Evolutionary conservation across 2,888 invertebrate genomes (phyloP), one percentile per base, ranked within the genome.

Genomic region (Epistrophe grossulariae): DNA sequence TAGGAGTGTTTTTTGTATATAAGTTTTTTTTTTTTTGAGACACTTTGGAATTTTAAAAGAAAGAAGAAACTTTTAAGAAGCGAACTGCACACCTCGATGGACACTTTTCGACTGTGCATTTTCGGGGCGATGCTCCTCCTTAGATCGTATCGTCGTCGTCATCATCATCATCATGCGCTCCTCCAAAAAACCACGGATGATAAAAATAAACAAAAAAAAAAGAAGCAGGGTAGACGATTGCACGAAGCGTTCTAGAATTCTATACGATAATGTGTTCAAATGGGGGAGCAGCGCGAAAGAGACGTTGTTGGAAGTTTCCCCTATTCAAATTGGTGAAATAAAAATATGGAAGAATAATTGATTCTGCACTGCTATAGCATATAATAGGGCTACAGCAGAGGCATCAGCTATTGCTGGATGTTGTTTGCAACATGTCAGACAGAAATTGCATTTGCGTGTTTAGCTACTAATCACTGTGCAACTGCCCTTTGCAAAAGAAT

Each of bases 141-240:
- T 48, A 79, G 87, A 83, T 79, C 60, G 59, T 35, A 72, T 70
- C 19, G 50, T 68, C 68, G 17, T 48, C 60, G 9, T 62, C 62
- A 17, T 48, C 66, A 48, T 60, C 74, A 80, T 77, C 85, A 78
- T 64, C 79, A 79, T 87, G 87, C 83, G 82, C 83, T 79, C 59
- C 79, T 87, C 87, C 87, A 79, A 87, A 82, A 79, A 79, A 79
- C 66, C 83, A 83, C 76, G 79, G 48, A 66, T 48, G 87, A 83
- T 83, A 83, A 79, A 87, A 87, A 87, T 87, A 87, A 87, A 83
- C 87, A 87, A 79, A 62, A 72, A 83, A 87, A 83, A 71, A 79
- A 71, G 68, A 70, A 78, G 77, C 78, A 70, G 82, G 78, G 70
- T 77, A 82, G 55, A 73, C 72, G 59, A 2, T 78, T 68, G 17